phyloP scores from a whole-genome alignment of 2,888 invertebrate genomes.

The Matsumyia berberina region DNA sequence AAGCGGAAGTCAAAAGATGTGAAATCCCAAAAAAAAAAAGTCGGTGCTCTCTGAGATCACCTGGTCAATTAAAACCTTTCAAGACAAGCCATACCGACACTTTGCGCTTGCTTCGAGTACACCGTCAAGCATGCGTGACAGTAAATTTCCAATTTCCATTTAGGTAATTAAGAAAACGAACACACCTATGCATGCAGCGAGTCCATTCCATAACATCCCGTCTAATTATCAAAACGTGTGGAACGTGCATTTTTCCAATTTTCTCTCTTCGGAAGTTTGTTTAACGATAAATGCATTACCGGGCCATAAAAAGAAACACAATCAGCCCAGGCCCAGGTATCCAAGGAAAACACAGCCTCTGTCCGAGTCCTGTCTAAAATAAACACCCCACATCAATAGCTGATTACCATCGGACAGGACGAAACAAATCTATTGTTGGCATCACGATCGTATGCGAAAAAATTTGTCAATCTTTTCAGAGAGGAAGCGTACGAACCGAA shows the following conservation, averaged over 20 bases:
- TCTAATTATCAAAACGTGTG: conserved; percentile 64
- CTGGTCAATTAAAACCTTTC: not conserved
- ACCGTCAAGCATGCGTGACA: not conserved
- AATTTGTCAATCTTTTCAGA: conserved; percentile 63
- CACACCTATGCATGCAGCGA: conserved; percentile 6
- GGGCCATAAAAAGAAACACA: conserved; percentile 26
- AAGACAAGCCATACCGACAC: not conserved
- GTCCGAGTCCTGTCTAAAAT: conserved; percentile 28
- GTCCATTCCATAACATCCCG: not conserved
- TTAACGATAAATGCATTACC: conserved; percentile 61
- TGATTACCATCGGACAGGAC: conserved; percentile 37
- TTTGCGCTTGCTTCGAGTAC: not conserved
- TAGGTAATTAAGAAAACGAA: conserved; percentile 14
- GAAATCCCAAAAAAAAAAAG: too few species aligned
- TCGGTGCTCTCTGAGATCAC: too few species aligned
- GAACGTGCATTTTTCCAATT: conserved; percentile 60
- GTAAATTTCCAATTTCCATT: not conserved
- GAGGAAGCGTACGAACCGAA: conserved; percentile 4
- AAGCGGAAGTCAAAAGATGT: too few species aligned
- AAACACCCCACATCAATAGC: conserved; percentile 38
- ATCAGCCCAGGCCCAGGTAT: conserved; percentile 29
- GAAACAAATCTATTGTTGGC: conserved; percentile 59
- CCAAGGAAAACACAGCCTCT: conserved; percentile 26
- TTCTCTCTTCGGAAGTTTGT: conserved; percentile 53
- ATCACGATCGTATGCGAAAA: conserved; percentile 67